Conservation (phyloP, 2,113 vertebrate species). For the Xyrauchen texanus region DNA sequence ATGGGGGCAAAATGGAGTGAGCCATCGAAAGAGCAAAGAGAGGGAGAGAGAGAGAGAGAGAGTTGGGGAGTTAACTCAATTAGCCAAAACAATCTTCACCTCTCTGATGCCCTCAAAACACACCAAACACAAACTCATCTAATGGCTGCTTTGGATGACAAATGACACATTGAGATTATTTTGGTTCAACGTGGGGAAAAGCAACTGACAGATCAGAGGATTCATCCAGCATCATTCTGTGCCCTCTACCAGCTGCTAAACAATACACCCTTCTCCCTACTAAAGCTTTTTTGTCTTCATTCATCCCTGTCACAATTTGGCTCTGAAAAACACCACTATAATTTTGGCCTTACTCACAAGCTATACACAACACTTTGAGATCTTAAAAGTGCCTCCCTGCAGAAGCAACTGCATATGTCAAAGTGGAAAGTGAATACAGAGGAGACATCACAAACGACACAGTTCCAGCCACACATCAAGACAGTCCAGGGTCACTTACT, state of each 20-base stretch:
- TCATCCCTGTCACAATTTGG: slow-evolving; percentile 50
- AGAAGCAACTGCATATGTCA: slow-evolving; percentile 1
- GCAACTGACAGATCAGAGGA: slow-evolving; percentile 36
- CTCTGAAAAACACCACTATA: slow-evolving; percentile 32
- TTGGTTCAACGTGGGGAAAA: background rate
- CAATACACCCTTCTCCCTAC: slow-evolving; percentile 8
- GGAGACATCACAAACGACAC: slow-evolving; percentile 23
- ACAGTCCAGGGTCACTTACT: background rate
- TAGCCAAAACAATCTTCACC: slow-evolving; percentile 66
- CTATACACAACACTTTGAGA: slow-evolving; percentile 24
- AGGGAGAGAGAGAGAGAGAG: slow-evolving; percentile 22
- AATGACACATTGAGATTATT: slow-evolving; percentile 54
- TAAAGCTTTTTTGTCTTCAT: slow-evolving; percentile 48
- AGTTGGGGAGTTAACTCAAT: slow-evolving; percentile 69
- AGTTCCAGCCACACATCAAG: slow-evolving; percentile 2
- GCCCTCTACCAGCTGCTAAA: slow-evolving; percentile 39
- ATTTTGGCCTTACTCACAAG: slow-evolving; percentile 23
- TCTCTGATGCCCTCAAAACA: slow-evolving; percentile 50
- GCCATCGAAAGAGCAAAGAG: slow-evolving; percentile 47
- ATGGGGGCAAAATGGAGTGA: slow-evolving; percentile 27
- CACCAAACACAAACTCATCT: slow-evolving; percentile 40
- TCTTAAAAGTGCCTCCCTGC: background rate
- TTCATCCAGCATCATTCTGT: slow-evolving; percentile 41
- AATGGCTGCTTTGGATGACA: slow-evolving; percentile 67
- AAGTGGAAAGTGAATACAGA: slow-evolving; percentile 12